Base-by-base conservation (phyloP, 2,113 vertebrate genomes). In the Ceuthmochares aereus region DNA sequence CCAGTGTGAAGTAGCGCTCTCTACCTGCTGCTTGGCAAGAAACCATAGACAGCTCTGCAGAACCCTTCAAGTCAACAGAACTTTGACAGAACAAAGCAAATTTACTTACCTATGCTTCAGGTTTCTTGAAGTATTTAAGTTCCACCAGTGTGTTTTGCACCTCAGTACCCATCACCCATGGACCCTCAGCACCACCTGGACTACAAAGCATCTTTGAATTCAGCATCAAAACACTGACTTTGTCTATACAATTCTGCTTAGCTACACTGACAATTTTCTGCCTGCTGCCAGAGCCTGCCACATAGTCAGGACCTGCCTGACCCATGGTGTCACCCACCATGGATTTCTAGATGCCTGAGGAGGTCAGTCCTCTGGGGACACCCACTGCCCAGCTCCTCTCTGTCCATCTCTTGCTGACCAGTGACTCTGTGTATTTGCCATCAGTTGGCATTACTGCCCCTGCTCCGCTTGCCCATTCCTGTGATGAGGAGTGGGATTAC, bases 181-280 rank as follows among this genome's bases (percentile, higher is more conserved):
- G 22, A 14, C 20, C 34, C 51, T 40, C 3, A 0, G 64, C 78
- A 69, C 23, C 14, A 5, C 47, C 37, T 11, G 30, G n/a, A 40
- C 84, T 52, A 2, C 0, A 0, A 10, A 45, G 79, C 70, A 51
- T 43, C 75, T 30, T 45, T 27, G 78, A 69, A 4, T 12, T 18
- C 77, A 56, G 22, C 32, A 72, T 1, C 29, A 12, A 14, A 60
- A 45, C 43, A 2, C 32, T 18, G 55, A 13, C 60, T 15, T 42
- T 12, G 36, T 6, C 67, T 19, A 2, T 17, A 32, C 19, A 4
- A 0, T 4, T 15, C 70, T 42, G 17, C 20, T 34, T 3, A 5
- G n/a, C 3, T 37, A 6, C 4, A 1, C 19, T 2, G 18, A 4
- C 0, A 0, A 4, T 54, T 30, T 72, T 25, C 26, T 51, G 60